phyloP scores from a whole-genome alignment of 1,140 invertebrate genomes.

The Drosophila trapezifrons region DNA sequence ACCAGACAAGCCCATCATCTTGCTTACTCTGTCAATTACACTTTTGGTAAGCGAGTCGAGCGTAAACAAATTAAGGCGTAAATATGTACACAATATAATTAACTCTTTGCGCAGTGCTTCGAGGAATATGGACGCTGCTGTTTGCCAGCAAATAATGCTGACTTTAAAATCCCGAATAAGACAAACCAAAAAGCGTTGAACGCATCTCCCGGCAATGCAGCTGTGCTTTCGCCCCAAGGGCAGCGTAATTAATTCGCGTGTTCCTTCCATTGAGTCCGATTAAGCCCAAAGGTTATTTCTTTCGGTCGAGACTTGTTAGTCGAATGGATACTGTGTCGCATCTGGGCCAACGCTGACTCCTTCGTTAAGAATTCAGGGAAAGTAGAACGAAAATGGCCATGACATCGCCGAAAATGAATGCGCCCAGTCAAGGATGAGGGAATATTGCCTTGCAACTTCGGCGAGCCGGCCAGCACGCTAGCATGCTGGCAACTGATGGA shows the following conservation, averaged over 20 bases:
- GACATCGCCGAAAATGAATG: constrained; percentile 6
- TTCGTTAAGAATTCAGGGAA: constrained; percentile 2
- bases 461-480: constrained; percentile 2
- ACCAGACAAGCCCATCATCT: background rate
- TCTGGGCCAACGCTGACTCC: background rate
- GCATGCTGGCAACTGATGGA: background rate
- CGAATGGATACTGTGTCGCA: background rate
- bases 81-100: constrained; percentile 37
- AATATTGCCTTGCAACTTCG: background rate
- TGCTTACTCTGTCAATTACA: constrained; percentile 21
- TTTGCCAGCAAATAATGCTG: background rate
- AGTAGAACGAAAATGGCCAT: background rate
- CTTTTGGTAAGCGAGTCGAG: constrained; percentile 14
- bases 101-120: background rate
- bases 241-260: background rate
- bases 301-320: background rate
- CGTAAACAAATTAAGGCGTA: constrained; percentile 20
- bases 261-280: background rate
- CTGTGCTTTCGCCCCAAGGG: background rate
- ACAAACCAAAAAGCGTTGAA: background rate
- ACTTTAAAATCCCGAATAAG: constrained; percentile 4
- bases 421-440: too few relatives aligned
- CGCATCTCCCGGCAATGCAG: background rate
- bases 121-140: background rate
- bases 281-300: background rate